Evolutionary conservation across 2,888 invertebrate genomes (phyloP).

Genomic region (Papilio protenor): DNA sequence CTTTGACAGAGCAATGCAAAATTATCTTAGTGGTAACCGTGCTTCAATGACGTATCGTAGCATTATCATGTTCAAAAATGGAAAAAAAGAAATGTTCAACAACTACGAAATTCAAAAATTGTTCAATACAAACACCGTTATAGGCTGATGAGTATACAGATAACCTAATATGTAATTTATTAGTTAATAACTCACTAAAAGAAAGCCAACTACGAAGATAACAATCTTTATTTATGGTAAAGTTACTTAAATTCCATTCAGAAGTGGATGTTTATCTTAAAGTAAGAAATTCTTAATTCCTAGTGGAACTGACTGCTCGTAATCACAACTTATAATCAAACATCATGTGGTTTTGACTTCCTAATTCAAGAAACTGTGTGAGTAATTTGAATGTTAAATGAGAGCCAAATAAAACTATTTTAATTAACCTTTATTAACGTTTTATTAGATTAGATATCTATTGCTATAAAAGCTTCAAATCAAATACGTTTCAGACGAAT

Average conservation of each 20-base stretch:
- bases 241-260: conserved; percentile 23
- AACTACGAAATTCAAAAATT: neutral
- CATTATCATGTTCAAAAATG: too few relatives aligned
- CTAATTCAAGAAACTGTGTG: neutral
- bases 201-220: conserved; percentile 27
- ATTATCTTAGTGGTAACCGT: neutral
- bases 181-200: conserved; percentile 14
- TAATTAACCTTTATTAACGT: neutral
- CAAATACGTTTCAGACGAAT: neutral
- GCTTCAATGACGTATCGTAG: neutral
- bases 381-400: conserved; percentile 7
- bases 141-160: neutral
- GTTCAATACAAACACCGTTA: neutral
- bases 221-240: conserved; percentile 23
- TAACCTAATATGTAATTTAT: conserved; percentile 5
- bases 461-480: neutral
- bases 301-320: conserved; percentile 10
- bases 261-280: conserved; percentile 30
- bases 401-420: neutral
- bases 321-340: conserved; percentile 10
- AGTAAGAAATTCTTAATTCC: conserved; percentile 8
- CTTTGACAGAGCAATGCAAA: conserved; percentile 1
- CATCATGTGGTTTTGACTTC: conserved; percentile 5
- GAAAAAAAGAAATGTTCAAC: too few relatives aligned
- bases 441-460: neutral